Base-by-base conservation (phyloP, 2,888 invertebrate genomes). In the Acanthacorydalis orientalis region DNA sequence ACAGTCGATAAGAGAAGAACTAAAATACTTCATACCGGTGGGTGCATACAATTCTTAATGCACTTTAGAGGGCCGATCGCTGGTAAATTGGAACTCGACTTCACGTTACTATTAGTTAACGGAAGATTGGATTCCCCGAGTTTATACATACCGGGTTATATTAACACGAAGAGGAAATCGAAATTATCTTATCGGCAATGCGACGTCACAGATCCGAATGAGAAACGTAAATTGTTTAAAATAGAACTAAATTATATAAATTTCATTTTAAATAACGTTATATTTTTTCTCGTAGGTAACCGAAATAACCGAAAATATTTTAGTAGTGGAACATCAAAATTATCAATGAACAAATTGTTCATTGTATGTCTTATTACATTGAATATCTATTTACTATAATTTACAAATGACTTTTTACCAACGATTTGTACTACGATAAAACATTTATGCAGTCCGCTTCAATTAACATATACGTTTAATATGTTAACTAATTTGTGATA, bases 21-120 rank as follows among this genome's bases (percentile, higher is more conserved):
- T 0, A 81, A 81, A 59, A 65, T 73, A 31, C 68, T 92, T 46
- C 84, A 89, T 60, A 73, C 77, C 52, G 83, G 83, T 48, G 74
- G 82, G 43, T 92, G 92, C 60, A 71, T 90, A 14, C 91, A 91
- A 65, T 72, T 92, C 58, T 71, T 88, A 48, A 71, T 92, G 57
- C 90, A 91, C 65, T 92, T 92, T 63, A 82, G 80, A 67, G 85
- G 80, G 68, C 84, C 89, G 0, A 73, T 82, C 31, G 90, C 90
- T 1, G 78, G 73, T 61, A 72, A 75, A 51, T 67, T 91, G 16
- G 91, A 92, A 62, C 72, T 81, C 57, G 88, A 89, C 64, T 86
- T 88, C 57, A 80, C 78, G 52, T 76, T 73, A 50, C 65, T 92
- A 32, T 65, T 91, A 52, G 77, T 80, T 2, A 76, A 79, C 1